Percentiles rank a stretch among this genome's conserved stretches.
These are phyloP conservation scores for Therioaphis trifolii DNA, from an alignment of 2,888 invertebrate species.

Conservation along the genomic window DNA sequence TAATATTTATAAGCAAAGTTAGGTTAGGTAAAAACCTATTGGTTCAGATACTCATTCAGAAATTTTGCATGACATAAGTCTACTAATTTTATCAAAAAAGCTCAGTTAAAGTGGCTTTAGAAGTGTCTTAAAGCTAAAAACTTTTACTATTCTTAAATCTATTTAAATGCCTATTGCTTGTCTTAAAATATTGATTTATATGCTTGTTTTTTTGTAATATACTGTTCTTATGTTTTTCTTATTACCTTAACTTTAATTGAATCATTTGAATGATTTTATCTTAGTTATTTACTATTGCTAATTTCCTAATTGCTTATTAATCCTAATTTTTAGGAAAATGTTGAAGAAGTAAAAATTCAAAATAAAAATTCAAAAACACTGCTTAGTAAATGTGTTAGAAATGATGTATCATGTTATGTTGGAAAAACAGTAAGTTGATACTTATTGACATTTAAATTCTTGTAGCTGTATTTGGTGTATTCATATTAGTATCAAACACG, in stretches of 20 bases:
- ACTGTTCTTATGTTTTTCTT: slow-evolving; percentile 9
- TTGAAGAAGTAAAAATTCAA: slow-evolving; percentile 7
- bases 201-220: slow-evolving; percentile 9
- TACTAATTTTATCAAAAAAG: slow-evolving; percentile 23
- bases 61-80: no score
- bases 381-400: slow-evolving; percentile 16
- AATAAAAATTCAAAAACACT: background rate
- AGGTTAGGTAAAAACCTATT: no score
- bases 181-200: slow-evolving; percentile 14
- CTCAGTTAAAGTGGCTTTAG: background rate
- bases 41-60: no score
- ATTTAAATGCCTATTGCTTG: slow-evolving; percentile 13
- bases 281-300: slow-evolving; percentile 11
- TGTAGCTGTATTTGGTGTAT: no score
- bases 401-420: slow-evolving; percentile 17
- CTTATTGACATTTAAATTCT: background rate
- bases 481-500: no score
- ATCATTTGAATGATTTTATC: slow-evolving; percentile 15
- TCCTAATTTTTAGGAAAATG: slow-evolving; percentile 17
- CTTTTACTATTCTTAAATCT: slow-evolving; percentile 14
- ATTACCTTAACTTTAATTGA: background rate
- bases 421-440: slow-evolving; percentile 22
- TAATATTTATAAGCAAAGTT: no score
- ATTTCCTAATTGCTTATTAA: slow-evolving; percentile 16
- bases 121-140: slow-evolving; percentile 4